Evolutionary conservation across 2,888 invertebrate species (phyloP), one percentile per base, ranked within the genome.

Genomic region (Chrysolina haemoptera): DNA sequence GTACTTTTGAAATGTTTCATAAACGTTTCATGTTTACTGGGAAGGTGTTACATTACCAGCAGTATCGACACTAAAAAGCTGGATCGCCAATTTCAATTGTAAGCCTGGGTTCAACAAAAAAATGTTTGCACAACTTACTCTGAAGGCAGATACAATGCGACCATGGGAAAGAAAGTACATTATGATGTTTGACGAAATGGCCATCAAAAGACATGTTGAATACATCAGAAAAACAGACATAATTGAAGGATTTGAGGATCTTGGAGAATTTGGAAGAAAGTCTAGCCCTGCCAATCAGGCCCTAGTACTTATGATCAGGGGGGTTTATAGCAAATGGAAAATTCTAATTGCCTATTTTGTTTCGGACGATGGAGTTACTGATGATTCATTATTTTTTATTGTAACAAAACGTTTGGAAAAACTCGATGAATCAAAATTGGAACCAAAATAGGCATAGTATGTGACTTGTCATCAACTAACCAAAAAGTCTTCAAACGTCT

Each of bases 21-120:
- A n/a, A n/a, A n/a, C n/a, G n/a, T n/a, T n/a, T n/a, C n/a, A n/a
- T n/a, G n/a, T n/a, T n/a, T n/a, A n/a, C n/a, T n/a, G n/a, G n/a
- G n/a, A n/a, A 40, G 40, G 40, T 35, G 14, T 40, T 14, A 16
- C 27, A 35, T 22, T 41, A 59, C 59, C 63, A 62, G 20, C 43
- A 5, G 46, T 18, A 14, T 64, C 64, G 9, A 64, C 64, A 16
- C 18, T 64, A 12, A 41, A 64, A 43, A 43, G 41, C 18, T 64
- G 63, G 43, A 9, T 64, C 3, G 41, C 0, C 14, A 41, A 43
- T 14, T 64, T 18, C 12, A 64, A 12, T n/a, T 41, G 41, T 12
- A 64, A 43, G 43, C 41, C 64, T 12, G 43, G 64, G 18, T 46
- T 64, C 41, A 64, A 64, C 12, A 46, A 6, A 12, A 41, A 64